Base-by-base conservation (phyloP, 1,140 invertebrate species). In the Scaptomyza pallida region DNA sequence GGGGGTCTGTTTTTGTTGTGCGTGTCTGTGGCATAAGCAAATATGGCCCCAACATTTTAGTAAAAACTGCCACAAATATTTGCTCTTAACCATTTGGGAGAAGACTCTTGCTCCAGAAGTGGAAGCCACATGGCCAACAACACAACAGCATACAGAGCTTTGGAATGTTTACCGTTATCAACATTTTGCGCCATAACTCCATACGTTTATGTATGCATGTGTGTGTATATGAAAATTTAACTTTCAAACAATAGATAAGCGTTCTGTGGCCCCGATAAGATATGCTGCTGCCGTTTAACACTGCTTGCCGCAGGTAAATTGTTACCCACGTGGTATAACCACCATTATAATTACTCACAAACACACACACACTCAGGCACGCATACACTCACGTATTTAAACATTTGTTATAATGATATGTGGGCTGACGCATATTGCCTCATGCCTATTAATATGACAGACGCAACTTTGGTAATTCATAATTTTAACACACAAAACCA, bases 41-140 rank as follows among this genome's bases (percentile, higher is more conserved):
- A 82, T 85, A 76, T 85, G 47, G 47, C 37, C 40, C 60, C 74
- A 78, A 1, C 26, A 30, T 30, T 8, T 78, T 45, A n/a, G n/a
- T n/a, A n/a, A n/a, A 81, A 80, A 77, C 70, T 85, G 72, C 41
- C 70, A 78, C 80, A 83, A 83, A 83, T 83, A 83, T 83, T 83
- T 83, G 71, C 78, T 33, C 67, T 56, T 56, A 55, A 48, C 55
- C 47, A 33, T 26, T 30, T 6, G 26, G 26, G 26, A n/a, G n/a
- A 30, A 21, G 43, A 47, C 35, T n/a, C n/a, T n/a, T 2, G 9
- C n/a, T 40, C 10, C 6, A n/a, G 16, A 19, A 16, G 5, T 23
- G 16, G 16, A 13, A 61, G 47, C 33, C 33, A 13, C 51, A 54
- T 54, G 51, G 51, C 51, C 6, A 40, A 19, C 57, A 68, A 9